phyloP scores from a whole-genome alignment of 2,797 vertebrate genomes.

The Megaceryle alcyon region DNA sequence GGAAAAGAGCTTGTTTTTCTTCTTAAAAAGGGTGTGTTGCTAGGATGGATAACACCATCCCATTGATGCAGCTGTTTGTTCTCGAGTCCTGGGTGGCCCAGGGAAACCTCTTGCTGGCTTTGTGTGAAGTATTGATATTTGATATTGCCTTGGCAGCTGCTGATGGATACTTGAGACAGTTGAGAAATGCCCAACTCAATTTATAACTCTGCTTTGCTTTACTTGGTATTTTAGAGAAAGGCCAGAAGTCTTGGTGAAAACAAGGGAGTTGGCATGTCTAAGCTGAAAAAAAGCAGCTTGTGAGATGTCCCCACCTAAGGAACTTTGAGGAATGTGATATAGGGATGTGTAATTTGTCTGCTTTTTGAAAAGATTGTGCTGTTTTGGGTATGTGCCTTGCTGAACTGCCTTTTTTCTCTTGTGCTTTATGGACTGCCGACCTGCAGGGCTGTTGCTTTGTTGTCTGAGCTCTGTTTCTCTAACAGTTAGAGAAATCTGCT shows the following conservation, averaged over 20 bases:
- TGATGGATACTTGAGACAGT: fast-evolving
- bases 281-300: neutral
- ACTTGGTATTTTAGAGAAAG: neutral
- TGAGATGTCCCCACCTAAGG: neutral
- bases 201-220: neutral
- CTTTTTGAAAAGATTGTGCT: neutral
- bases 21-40: neutral
- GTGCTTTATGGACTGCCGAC: neutral
- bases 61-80: neutral
- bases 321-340: neutral
- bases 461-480: neutral
- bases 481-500: neutral
- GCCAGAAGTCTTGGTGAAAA: neutral
- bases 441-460: neutral
- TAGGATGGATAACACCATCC: neutral
- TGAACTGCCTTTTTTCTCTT: neutral
- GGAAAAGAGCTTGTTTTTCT: neutral
- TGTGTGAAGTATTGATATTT: neutral
- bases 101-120: neutral
- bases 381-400: neutral
- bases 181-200: neutral
- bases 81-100: fast-evolving
- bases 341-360: neutral
- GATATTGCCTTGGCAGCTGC: neutral
- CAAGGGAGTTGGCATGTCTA: neutral